Percentiles rank a stretch among this genome's conserved stretches.
Evolutionary conservation across 64 coral and sea anemone species (phyloP).

Genomic region (Montipora capricornis): DNA sequence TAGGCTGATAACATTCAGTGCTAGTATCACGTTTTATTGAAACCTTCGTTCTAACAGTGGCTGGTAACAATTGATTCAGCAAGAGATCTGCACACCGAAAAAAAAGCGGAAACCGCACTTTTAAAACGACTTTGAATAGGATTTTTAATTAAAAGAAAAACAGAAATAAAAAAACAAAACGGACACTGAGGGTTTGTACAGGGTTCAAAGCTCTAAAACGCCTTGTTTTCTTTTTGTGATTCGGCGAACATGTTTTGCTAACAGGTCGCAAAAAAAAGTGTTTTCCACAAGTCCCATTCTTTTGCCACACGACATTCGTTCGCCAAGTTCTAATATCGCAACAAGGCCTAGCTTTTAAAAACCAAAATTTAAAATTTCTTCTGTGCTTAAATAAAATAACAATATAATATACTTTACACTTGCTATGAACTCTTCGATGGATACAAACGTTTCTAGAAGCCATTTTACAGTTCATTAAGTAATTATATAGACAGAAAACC

Average conservation of each 20-base stretch:
- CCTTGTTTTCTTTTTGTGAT: neutral
- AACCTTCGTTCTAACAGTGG: neutral
- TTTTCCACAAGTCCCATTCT: neutral
- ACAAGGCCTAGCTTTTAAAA: neutral
- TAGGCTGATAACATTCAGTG: neutral
- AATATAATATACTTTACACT: neutral
- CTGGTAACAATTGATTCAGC: neutral
- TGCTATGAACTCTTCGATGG: neutral
- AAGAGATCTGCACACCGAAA: neutral
- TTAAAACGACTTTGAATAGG: neutral
- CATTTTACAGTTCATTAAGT: conserved; percentile 39
- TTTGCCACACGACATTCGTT: conserved; percentile 15
- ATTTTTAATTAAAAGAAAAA: neutral
- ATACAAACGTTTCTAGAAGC: neutral
- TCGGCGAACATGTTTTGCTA: neutral
- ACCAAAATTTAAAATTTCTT: neutral
- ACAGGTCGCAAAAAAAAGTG: neutral
- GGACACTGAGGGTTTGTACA: neutral
- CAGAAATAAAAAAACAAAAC: neutral
- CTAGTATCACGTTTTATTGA: neutral
- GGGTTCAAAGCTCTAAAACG: neutral
- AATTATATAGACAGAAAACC: neutral
- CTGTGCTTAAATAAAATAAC: too few relatives aligned
- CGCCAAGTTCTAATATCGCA: neutral
- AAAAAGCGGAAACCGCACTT: neutral